Conservation (phyloP, 2,888 invertebrate genomes). For the Teleogryllus oceanicus region DNA sequence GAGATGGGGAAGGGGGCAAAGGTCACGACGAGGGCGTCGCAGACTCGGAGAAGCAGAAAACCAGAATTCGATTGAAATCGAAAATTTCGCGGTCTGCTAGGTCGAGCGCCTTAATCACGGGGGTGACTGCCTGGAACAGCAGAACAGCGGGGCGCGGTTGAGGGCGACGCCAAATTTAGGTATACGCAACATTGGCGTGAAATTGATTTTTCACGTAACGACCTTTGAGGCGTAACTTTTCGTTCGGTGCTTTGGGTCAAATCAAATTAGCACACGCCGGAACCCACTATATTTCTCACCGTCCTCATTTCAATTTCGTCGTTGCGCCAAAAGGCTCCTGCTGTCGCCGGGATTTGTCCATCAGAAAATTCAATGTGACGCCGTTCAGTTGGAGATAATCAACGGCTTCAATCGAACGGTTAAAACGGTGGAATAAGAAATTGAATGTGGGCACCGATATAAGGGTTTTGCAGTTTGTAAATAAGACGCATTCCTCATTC, state of each 20-base stretch:
- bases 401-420: too few species aligned
- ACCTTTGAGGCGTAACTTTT: background rate
- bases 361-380: too few species aligned
- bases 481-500: too few species aligned
- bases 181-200: conserved; percentile 10
- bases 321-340: background rate
- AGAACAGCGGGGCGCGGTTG: background rate
- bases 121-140: background rate
- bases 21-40: background rate
- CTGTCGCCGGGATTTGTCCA: too few species aligned
- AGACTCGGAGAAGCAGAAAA: background rate
- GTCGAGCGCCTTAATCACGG: background rate
- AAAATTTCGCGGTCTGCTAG: background rate
- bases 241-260: background rate
- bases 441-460: too few species aligned
- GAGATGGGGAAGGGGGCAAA: background rate
- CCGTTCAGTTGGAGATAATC: too few species aligned
- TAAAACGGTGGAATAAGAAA: too few species aligned
- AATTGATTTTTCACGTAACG: background rate
- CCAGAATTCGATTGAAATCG: conserved; percentile 18
- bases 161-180: background rate
- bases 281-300: background rate
- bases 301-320: conserved; percentile 18
- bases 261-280: background rate
- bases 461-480: too few species aligned